Conservation (phyloP, 2,113 vertebrate genomes). For the Megalops atlanticus region DNA sequence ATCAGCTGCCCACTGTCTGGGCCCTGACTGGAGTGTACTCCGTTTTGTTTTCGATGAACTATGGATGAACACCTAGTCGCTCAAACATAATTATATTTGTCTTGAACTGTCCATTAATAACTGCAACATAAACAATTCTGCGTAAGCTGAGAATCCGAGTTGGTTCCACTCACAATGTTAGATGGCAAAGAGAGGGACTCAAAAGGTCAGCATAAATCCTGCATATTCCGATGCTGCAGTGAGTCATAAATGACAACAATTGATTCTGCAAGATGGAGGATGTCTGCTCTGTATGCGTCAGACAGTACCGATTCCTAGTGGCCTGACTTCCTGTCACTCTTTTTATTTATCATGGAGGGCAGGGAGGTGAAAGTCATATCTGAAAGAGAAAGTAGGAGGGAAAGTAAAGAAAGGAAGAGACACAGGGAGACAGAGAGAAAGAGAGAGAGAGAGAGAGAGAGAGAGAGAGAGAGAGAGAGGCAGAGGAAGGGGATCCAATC, state of each 20-base stretch:
- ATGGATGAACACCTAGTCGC: background rate
- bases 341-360: background rate
- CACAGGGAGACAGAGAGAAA: no score
- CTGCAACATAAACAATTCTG: background rate
- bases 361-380: background rate
- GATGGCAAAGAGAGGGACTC: background rate
- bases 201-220: background rate
- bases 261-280: background rate
- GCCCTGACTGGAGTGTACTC: background rate
- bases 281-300: background rate
- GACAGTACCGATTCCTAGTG: background rate
- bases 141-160: background rate
- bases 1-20: background rate
- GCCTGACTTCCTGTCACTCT: background rate
- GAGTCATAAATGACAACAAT: background rate
- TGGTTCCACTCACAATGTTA: background rate
- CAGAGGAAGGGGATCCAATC: no score
- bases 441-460: no score
- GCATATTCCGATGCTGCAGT: background rate
- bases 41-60: background rate
- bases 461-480: no score
- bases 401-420: no score
- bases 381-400: background rate
- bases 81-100: conserved; percentile 13
- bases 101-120: conserved; percentile 12